A percentile compares a stretch with the other conserved stretches of the same genome.
phyloP scores from a whole-genome alignment of 2,797 vertebrate species.

The Melanotaenia nigrans region DNA sequence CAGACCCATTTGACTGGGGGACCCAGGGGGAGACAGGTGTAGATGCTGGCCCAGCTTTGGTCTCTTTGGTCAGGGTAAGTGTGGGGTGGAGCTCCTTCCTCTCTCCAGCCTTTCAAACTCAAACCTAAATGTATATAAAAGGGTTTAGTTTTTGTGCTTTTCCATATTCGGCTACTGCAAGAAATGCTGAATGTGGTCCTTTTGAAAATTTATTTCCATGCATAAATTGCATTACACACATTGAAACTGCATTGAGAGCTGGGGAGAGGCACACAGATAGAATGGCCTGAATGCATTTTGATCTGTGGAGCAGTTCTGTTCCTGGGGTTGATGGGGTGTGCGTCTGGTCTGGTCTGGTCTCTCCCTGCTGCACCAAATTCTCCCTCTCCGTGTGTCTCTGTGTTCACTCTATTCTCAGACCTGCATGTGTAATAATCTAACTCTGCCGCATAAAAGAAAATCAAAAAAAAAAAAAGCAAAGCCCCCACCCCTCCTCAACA shows the following conservation, averaged over 20 bases:
- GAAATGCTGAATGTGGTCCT: not conserved
- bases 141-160: constrained; percentile 15
- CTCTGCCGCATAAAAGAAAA: constrained; percentile 46
- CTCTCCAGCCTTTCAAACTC: constrained; percentile 77
- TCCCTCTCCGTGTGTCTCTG: constrained; percentile 71
- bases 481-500: constrained; percentile 26
- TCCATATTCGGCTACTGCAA: constrained; percentile 16
- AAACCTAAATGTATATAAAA: not conserved
- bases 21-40: constrained; percentile 76
- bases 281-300: constrained; percentile 78
- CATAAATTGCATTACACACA: not conserved
- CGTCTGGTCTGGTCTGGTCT: constrained; percentile 70
- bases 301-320: constrained; percentile 78
- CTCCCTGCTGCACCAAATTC: constrained; percentile 67
- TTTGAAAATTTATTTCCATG: constrained; percentile 17
- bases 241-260: constrained; percentile 62
- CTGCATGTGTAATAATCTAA: constrained; percentile 77
- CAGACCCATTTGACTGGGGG: constrained; percentile 80
- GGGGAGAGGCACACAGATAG: constrained; percentile 81
- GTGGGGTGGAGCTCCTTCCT: constrained; percentile 75
- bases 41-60: constrained; percentile 78
- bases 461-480: constrained; percentile 1
- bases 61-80: constrained; percentile 84
- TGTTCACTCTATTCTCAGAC: constrained; percentile 74
- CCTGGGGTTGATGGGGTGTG: constrained; percentile 71